Evolutionary conservation across 1,140 invertebrate species (phyloP), one percentile per base, ranked within the genome.

Genomic region (Drosophila subpulchrella): DNA sequence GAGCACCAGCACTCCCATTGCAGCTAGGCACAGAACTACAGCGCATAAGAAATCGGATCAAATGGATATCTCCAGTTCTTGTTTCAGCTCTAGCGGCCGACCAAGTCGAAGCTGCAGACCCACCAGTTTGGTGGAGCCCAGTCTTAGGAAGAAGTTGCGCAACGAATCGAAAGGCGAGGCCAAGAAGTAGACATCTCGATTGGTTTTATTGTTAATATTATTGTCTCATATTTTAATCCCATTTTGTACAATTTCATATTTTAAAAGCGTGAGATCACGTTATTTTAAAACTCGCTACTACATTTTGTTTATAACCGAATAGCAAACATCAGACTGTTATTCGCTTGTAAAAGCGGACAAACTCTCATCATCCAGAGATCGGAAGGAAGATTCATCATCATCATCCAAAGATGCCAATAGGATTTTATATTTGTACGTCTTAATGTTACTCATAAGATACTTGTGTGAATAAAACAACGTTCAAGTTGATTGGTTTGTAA

Each of bases 71-170:
- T 44, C 48, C 0, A 63, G 17, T 6, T 41, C n/a, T 0, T 8
- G 8, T 1, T 8, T 6, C 7, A 71, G 47, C 7, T 8, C 20
- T 2, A 30, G 4, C 7, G 15, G 48, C 4, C 75, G 78, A 6
- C 72, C 78, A 1, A 63, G 30, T 4, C 78, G 85, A 0, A 67
- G 42, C 10, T 90, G 85, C 61, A 67, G 51, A 0, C 85, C 85
- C 0, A 67, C 20, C 6, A 46, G 63, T 3, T 57, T 90, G 0
- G 65, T 48, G 17, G 85, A 90, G 61, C 65, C 75, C 0, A 80
- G 0, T 10, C 6, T 57, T 1, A 55, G 0, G 6, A 3, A 0
- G 0, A 90, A 90, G 46, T 0, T 90, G 42, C 71, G 85, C 1
- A 90, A 78, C 44, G 44, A 68, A 6, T 15, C 41, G 11, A 32